Conservation (phyloP, 2,113 vertebrate species). For the Puffinus mauretanicus region DNA sequence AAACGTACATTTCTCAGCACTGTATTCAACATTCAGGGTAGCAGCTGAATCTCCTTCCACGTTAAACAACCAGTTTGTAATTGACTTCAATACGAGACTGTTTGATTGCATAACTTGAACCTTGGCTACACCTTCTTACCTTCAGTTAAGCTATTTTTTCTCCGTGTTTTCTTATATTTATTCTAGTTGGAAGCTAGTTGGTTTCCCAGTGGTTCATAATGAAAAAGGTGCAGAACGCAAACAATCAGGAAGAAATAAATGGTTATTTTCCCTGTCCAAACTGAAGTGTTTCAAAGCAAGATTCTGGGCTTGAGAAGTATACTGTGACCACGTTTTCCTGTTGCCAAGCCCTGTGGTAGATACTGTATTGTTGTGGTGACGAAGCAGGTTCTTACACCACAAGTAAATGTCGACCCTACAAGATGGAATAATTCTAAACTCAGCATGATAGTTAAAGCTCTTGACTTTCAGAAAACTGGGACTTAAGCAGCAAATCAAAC, state of each 20-base stretch:
- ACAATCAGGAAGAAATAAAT: background rate
- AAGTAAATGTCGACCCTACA: background rate
- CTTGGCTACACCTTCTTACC: background rate
- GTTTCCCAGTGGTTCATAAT: background rate
- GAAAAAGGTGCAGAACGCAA: conserved; percentile 17
- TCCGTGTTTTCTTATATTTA: background rate
- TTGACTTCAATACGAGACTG: background rate
- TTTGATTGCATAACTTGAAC: background rate
- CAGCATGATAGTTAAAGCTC: background rate
- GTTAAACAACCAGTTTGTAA: background rate
- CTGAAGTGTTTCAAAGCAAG: background rate
- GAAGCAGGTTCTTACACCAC: background rate
- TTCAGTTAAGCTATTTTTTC: background rate
- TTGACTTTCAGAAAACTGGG: background rate
- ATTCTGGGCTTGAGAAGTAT: background rate
- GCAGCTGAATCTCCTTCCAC: background rate
- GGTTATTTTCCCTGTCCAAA: conserved; percentile 5
- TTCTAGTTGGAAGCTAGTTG: background rate
- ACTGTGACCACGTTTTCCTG: background rate
- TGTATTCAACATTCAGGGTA: background rate
- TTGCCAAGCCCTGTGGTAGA: conserved; percentile 1
- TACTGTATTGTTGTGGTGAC: background rate
- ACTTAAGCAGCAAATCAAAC: conserved; percentile 8
- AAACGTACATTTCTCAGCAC: background rate
- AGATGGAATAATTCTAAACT: conserved; percentile 32